Base-by-base conservation (phyloP, 1,140 invertebrate genomes). In the Eupeodes corollae region DNA sequence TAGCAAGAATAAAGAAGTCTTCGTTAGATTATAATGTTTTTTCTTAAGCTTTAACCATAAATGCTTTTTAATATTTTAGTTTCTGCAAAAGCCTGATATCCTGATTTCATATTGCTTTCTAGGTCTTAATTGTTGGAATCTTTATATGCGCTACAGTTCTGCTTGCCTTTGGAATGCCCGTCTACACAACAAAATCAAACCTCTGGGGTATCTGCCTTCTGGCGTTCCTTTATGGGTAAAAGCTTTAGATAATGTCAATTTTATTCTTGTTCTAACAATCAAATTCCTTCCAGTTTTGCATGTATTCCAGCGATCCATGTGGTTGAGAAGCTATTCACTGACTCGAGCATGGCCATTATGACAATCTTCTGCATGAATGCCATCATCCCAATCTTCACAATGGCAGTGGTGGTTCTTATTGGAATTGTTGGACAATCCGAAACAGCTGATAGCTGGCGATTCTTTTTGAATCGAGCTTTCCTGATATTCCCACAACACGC, bases 261-360 rank as follows among this genome's bases (percentile, higher is more conserved):
- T 33, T 21, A 5, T 42, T 16, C 37, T 14, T 46, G 34, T 12
- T 26, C 11, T 38, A 16, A 33, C 26, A 66, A 61, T 54, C 75
- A 3, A 15, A 26, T 37, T 0, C 10, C 5, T 16, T 38, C 10
- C 43, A 67, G 63, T 47, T 74, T 78, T 67, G 60, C 77, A 51
- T 70, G 73, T 51, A 54, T 75, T 47, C 68, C 67, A 41, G 59
- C 71, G 58, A 64, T 71, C 2, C 76, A 82, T 63, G 53, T 80
- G n/a, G 58, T 65, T 0, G 79, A 81, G 57, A 80, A 80, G 57
- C 50, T 71, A 21, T 83, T 81, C 63, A 59, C 63, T 15, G 79
- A 81, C 51, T 67, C 79, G 0, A 80, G 77, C 52, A 61, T 82
- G 13, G 75, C 79, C 13, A 81, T 79, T 59, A 81, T 81, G 66